phyloP scores from a whole-genome alignment of 2,797 vertebrate genomes.

The Syngnathus rostellatus region DNA sequence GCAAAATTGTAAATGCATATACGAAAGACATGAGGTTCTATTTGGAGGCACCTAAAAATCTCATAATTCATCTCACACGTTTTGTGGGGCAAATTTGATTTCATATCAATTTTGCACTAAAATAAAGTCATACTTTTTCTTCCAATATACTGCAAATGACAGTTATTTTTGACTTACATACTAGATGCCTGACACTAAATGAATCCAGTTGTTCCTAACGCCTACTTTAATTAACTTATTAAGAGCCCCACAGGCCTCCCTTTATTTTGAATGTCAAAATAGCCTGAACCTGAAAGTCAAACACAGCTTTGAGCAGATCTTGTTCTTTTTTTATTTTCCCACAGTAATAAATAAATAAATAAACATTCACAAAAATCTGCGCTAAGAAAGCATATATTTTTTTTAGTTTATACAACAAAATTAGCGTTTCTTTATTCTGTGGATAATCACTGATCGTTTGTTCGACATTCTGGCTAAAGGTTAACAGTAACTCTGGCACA shows the following conservation, averaged over 20 bases:
- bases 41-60: no score
- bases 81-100: no score
- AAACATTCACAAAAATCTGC: background rate
- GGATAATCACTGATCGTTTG: background rate
- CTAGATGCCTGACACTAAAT: background rate
- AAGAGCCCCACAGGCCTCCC: background rate
- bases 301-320: background rate
- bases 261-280: background rate
- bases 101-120: no score
- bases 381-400: no score
- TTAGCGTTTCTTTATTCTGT: background rate
- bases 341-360: background rate
- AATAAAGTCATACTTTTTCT: background rate
- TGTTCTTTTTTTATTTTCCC: background rate
- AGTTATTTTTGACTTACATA: background rate
- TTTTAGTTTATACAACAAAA: background rate
- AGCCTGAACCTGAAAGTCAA: conserved; percentile 4
- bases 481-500: no score
- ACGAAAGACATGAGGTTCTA: no score
- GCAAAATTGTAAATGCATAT: no score
- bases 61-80: no score
- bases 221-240: background rate
- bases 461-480: background rate
- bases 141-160: background rate
- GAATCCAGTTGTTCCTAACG: background rate